These are phyloP conservation scores for Eupithecia exiguata DNA, from an alignment of 2,888 invertebrate species.

Conservation along the genomic window DNA sequence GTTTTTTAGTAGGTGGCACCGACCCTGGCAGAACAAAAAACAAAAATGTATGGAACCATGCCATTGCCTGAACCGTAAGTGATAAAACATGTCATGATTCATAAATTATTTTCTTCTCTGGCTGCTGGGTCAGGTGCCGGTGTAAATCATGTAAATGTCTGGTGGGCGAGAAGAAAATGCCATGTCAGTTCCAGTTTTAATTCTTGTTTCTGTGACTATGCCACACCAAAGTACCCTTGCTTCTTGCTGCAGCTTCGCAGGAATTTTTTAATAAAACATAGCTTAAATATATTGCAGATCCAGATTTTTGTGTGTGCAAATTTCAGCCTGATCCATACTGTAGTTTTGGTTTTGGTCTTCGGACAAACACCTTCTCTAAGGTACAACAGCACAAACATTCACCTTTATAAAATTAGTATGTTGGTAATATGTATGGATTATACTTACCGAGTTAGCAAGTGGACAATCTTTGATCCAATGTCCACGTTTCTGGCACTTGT, in stretches of 20 bases:
- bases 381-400: too few relatives aligned
- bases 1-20: background rate
- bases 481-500: constrained; percentile 96
- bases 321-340: too few relatives aligned
- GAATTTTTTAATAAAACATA: too few relatives aligned
- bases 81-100: background rate
- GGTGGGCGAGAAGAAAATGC: too few relatives aligned
- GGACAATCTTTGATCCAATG: constrained; percentile 99
- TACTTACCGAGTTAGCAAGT: constrained; percentile 78
- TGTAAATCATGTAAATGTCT: too few relatives aligned
- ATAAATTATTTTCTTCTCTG: background rate
- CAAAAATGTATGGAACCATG: background rate
- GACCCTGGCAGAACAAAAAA: background rate
- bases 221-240: too few relatives aligned
- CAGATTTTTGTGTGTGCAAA: too few relatives aligned
- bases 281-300: too few relatives aligned
- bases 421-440: background rate
- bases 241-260: too few relatives aligned
- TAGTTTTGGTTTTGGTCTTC: too few relatives aligned
- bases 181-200: too few relatives aligned
- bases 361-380: too few relatives aligned
- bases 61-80: background rate
- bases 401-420: background rate
- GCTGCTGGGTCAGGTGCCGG: background rate
- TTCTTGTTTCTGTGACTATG: background rate